phyloP scores from a whole-genome alignment of 1,140 invertebrate species.

The Drosophila murphyi region DNA sequence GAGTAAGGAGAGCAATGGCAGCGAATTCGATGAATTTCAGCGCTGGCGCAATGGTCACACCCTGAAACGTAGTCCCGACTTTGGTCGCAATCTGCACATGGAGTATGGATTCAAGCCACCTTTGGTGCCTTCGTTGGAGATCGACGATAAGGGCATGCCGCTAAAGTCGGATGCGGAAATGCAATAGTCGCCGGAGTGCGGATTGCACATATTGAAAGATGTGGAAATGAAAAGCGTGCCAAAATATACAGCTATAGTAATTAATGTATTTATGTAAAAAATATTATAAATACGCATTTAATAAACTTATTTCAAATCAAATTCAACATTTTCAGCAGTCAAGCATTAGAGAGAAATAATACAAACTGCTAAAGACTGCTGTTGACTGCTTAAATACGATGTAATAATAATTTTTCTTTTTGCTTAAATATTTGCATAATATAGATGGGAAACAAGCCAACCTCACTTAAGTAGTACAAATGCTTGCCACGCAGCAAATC shows the following conservation, averaged over 20 bases:
- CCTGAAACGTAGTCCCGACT: conserved; percentile 85
- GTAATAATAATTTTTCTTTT: no score
- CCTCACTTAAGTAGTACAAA: conserved; percentile 25
- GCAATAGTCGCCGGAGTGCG: conserved; percentile 18
- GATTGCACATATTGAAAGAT: neutral
- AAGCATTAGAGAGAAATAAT: no score
- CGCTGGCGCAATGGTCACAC: conserved; percentile 83
- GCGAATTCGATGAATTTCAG: conserved; percentile 85
- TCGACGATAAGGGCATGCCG: conserved; percentile 89
- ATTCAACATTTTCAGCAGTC: no score
- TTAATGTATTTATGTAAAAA: conserved; percentile 66
- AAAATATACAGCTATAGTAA: conserved; percentile 74
- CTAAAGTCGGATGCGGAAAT: conserved; percentile 77
- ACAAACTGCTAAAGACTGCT: no score
- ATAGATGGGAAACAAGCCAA: neutral
- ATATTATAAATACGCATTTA: conserved; percentile 67
- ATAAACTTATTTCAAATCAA: conserved; percentile 45
- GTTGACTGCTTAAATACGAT: no score
- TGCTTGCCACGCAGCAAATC: conserved; percentile 15
- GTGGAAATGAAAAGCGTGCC: conserved; percentile 60
- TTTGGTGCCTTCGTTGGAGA: conserved; percentile 91
- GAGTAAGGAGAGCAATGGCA: conserved; percentile 24
- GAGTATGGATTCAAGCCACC: conserved; percentile 93
- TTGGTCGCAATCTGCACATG: conserved; percentile 88
- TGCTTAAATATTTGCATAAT: no score